Conservation (phyloP, 1,140 invertebrate genomes). For the Bombus difficillimus region DNA sequence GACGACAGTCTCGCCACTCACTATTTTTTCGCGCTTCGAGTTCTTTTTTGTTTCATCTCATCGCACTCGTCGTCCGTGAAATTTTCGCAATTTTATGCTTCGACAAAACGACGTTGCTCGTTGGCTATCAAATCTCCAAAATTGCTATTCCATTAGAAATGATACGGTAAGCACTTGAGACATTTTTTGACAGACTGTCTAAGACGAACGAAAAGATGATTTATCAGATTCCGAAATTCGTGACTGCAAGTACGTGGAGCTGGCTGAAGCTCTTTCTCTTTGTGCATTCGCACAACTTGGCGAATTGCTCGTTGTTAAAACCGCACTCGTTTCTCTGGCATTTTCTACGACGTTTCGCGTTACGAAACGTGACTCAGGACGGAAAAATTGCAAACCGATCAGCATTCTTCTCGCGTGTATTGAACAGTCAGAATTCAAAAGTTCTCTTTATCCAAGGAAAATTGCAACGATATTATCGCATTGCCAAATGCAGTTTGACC, state of each 20-base stretch:
- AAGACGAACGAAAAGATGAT: neutral
- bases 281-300: neutral
- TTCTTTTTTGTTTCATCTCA: neutral
- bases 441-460: neutral
- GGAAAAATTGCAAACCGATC: neutral
- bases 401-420: too few species aligned
- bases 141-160: neutral
- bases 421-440: too few species aligned
- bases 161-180: too few species aligned
- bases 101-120: too few species aligned
- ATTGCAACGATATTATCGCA: neutral
- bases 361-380: neutral
- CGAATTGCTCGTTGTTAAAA: slow-evolving; percentile 14
- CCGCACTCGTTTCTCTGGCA: neutral
- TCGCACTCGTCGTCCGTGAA: neutral
- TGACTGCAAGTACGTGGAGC: neutral
- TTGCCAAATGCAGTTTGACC: neutral
- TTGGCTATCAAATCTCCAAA: neutral
- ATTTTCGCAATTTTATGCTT: neutral
- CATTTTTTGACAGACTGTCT: too few species aligned
- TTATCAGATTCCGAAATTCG: neutral
- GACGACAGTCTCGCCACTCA: too few species aligned
- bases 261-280: too few species aligned
- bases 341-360: neutral
- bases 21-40: neutral